Conservation (phyloP, 2,113 vertebrate genomes). For the Eidolon helvum region DNA sequence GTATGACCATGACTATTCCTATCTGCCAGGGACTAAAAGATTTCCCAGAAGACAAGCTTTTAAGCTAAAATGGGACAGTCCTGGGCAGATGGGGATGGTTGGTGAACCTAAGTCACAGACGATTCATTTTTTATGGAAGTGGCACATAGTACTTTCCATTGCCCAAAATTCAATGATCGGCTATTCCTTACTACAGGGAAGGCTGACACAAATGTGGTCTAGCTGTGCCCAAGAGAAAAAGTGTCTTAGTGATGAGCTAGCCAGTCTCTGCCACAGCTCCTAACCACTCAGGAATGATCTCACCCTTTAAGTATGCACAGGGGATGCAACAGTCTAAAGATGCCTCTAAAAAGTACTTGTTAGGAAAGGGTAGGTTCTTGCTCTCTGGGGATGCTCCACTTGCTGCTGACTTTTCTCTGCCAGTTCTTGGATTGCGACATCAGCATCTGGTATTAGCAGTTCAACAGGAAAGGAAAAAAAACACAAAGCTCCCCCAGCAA, state of each 20-base stretch:
- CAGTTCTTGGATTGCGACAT: conserved; percentile 35
- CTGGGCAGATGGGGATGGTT: not conserved
- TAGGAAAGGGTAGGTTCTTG: not conserved
- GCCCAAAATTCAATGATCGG: not conserved
- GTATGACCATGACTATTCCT: no score
- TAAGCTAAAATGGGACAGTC: not conserved
- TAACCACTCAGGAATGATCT: not conserved
- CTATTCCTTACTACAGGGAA: not conserved
- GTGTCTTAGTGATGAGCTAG: not conserved
- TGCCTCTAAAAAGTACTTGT: not conserved
- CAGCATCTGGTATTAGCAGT: conserved; percentile 60
- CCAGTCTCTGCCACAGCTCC: not conserved
- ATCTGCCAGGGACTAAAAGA: not conserved
- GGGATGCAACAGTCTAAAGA: not conserved
- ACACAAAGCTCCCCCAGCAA: not conserved
- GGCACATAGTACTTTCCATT: not conserved
- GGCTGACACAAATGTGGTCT: not conserved
- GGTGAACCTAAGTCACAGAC: not conserved
- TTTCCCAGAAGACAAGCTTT: not conserved
- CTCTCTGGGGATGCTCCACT: conserved; percentile 20
- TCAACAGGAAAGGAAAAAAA: conserved; percentile 40
- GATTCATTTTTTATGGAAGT: not conserved
- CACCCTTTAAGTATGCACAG: not conserved
- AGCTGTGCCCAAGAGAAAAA: not conserved
- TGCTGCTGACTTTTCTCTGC: conserved; percentile 17